Conservation (phyloP, 2,113 vertebrate species). For the Cavia aperea region DNA sequence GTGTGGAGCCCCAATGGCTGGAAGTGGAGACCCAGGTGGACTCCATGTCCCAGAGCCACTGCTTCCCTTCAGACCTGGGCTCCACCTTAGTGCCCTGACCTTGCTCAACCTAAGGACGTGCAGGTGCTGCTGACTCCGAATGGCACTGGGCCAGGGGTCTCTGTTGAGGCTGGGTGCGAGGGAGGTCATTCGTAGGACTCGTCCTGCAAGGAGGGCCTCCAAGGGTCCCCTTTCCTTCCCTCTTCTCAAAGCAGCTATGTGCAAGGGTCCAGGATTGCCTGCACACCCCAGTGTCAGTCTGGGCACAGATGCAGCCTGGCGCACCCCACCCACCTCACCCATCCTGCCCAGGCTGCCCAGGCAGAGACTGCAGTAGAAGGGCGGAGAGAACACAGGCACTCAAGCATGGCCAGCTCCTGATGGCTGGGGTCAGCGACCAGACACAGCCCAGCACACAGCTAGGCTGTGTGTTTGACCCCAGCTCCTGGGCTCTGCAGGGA, state of each 20-base stretch:
- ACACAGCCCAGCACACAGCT: rapidly evolving
- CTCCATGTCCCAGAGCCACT: not conserved
- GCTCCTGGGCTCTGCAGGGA: not conserved
- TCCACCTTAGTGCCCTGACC: not conserved
- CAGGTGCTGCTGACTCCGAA: not conserved
- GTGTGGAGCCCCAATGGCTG: rapidly evolving
- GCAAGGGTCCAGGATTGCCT: not conserved
- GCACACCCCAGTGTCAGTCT: rapidly evolving
- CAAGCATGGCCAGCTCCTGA: not conserved
- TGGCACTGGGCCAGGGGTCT: not conserved
- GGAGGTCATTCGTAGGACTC: no score
- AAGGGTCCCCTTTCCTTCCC: not conserved
- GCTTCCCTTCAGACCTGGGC: not conserved
- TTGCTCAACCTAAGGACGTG: not conserved
- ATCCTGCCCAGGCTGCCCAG: rapidly evolving
- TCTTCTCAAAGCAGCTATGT: not conserved
- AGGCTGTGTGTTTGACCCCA: rapidly evolving
- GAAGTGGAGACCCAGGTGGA: not conserved
- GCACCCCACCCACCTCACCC: no score
- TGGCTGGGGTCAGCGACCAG: rapidly evolving
- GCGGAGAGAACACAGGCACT: not conserved
- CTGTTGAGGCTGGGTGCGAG: not conserved
- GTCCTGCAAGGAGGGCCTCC: not conserved
- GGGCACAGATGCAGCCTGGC: not conserved
- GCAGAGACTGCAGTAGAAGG: rapidly evolving